A percentile compares a stretch with the other conserved stretches of the same genome.
These are phyloP conservation scores for Odiellus spinosus DNA, from an alignment of 2,888 invertebrate genomes.

Conservation along the genomic window DNA sequence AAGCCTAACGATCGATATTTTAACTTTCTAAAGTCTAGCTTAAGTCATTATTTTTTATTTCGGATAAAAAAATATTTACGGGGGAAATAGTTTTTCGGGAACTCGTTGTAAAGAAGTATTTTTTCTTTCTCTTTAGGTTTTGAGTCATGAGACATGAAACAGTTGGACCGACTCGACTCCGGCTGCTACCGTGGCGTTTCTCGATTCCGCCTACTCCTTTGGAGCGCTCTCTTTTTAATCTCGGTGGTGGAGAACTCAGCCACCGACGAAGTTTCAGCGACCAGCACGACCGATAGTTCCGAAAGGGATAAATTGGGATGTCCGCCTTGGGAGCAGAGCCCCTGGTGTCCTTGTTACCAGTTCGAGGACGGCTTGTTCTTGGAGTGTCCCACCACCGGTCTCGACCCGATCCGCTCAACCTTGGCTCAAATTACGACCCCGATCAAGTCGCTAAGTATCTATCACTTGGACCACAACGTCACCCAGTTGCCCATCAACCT, in stretches of 20 bases:
- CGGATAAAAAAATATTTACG: no score
- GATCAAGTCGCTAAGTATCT: slow-evolving; percentile 69
- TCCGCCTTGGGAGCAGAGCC: slow-evolving; percentile 15
- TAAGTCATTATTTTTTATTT: no score
- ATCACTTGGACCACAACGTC: slow-evolving; percentile 68
- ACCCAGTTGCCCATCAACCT: slow-evolving; percentile 55
- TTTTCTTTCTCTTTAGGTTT: background rate
- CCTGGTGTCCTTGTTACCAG: slow-evolving; percentile 68
- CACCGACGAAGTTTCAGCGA: no score
- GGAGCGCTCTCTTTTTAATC: no score
- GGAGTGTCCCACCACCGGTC: slow-evolving; percentile 70
- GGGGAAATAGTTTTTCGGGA: no score
- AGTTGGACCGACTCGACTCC: no score
- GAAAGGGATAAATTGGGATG: slow-evolving; percentile 5
- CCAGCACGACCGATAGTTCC: no score
- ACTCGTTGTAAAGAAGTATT: background rate
- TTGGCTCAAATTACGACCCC: slow-evolving; percentile 36
- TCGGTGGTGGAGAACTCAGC: no score
- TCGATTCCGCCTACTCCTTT: no score
- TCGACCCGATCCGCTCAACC: slow-evolving; percentile 53
- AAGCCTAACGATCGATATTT: no score
- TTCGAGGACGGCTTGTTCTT: slow-evolving; percentile 79
- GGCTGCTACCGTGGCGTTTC: no score
- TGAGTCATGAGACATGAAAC: slow-evolving; percentile 1
- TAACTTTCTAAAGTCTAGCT: no score